These are phyloP conservation scores for Diadophis punctatus DNA, from an alignment of 2,113 vertebrate species.

Conservation along the genomic window DNA sequence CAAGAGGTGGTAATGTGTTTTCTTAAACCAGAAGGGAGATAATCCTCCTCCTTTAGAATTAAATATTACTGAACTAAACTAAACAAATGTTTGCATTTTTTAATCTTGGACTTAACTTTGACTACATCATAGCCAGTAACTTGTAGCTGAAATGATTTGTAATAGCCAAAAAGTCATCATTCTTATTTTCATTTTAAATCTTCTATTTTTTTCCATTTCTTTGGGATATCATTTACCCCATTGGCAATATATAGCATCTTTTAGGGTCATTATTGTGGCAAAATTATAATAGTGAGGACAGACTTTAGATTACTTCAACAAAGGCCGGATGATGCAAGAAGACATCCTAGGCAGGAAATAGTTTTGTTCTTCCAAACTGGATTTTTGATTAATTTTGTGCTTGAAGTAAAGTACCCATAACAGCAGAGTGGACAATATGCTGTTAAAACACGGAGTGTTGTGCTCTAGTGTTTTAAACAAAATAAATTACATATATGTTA, in stretches of 20 bases:
- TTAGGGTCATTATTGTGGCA: not conserved
- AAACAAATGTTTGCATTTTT: not conserved
- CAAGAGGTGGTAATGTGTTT: not conserved
- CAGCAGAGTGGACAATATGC: not conserved
- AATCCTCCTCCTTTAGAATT: not conserved
- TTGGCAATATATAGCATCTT: not conserved
- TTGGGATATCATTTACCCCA: not conserved
- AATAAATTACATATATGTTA: not conserved
- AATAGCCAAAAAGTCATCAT: not conserved
- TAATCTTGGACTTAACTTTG: not conserved
- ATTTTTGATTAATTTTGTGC: not conserved
- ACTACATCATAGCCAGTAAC: not conserved
- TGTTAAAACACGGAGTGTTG: not conserved
- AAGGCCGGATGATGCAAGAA: not conserved
- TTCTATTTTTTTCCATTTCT: not conserved
- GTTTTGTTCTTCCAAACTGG: not conserved
- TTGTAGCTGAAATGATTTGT: not conserved
- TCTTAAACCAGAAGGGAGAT: not conserved
- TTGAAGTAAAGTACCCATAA: not conserved
- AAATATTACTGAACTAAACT: not conserved
- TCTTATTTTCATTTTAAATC: not conserved
- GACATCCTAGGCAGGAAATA: not conserved
- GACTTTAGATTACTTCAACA: not conserved
- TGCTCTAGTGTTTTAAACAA: not conserved
- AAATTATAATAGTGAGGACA: not conserved